Conservation (phyloP, 2,797 vertebrate genomes). For the Cirrhinus mrigala region DNA sequence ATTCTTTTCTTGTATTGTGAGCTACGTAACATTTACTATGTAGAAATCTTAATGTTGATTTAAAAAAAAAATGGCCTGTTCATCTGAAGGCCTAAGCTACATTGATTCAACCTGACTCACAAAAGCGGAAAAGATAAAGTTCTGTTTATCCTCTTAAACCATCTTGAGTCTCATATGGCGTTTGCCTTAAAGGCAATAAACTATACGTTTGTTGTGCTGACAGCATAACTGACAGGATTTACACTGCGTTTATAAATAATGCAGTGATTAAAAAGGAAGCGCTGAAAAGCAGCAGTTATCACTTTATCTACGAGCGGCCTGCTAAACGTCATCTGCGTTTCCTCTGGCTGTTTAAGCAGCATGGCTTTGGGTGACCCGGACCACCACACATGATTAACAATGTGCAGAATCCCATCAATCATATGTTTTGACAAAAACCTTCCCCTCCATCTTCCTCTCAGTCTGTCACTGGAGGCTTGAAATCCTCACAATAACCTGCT, state of each 20-base stretch:
- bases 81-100: neutral
- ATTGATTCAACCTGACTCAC: neutral
- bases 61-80: neutral
- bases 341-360: constrained; percentile 25
- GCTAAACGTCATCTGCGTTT: constrained; percentile 34
- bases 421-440: constrained; percentile 27
- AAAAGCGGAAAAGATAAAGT: neutral
- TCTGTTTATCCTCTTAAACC: neutral
- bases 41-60: too few relatives aligned
- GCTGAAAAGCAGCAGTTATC: constrained; percentile 46
- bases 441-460: constrained; percentile 28
- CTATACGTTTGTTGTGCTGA: neutral
- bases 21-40: too few relatives aligned
- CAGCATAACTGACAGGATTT: constrained; percentile 3
- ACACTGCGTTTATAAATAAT: constrained; percentile 3
- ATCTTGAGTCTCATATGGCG: neutral
- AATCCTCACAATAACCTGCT: constrained; percentile 31
- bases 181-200: neutral
- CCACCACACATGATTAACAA: constrained; percentile 33
- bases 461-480: constrained; percentile 24
- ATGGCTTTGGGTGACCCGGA: neutral
- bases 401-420: constrained; percentile 47
- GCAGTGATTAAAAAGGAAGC: constrained; percentile 15
- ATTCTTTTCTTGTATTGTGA: too few relatives aligned
- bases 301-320: constrained; percentile 45